A percentile compares a stretch with the other conserved stretches of the same genome.
These are phyloP conservation scores for Tyria jacobaeae DNA, from an alignment of 2,888 invertebrate genomes.

Conservation along the genomic window DNA sequence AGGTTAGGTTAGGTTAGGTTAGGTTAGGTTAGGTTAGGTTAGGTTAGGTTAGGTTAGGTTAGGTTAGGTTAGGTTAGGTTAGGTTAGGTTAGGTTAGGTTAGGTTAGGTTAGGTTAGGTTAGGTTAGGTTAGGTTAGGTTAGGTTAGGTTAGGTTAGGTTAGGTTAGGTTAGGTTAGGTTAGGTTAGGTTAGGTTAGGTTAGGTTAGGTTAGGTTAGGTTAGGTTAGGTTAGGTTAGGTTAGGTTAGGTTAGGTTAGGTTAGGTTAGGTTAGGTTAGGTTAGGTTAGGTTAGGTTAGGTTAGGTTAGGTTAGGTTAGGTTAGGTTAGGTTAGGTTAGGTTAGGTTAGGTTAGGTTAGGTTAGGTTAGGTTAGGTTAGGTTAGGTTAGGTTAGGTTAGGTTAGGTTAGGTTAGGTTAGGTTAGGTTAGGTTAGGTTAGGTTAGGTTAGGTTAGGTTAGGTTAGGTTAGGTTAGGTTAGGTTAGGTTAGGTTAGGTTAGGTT, in stretches of 20 bases:
- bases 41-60: slow-evolving; percentile 9
- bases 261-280: slow-evolving; percentile 19
- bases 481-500: slow-evolving; percentile 41
- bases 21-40: slow-evolving; percentile 9
- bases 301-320: slow-evolving; percentile 24
- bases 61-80: slow-evolving; percentile 9
- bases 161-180: slow-evolving; percentile 30
- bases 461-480: slow-evolving; percentile 40
- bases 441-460: slow-evolving; percentile 36
- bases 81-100: slow-evolving; percentile 5
- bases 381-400: slow-evolving; percentile 27
- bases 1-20: slow-evolving; percentile 9
- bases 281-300: slow-evolving; percentile 13
- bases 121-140: slow-evolving; percentile 11
- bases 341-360: slow-evolving; percentile 22
- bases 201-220: slow-evolving; percentile 28
- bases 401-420: slow-evolving; percentile 27
- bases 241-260: slow-evolving; percentile 16
- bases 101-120: slow-evolving; percentile 12
- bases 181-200: slow-evolving; percentile 38
- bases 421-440: slow-evolving; percentile 24
- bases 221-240: slow-evolving; percentile 23
- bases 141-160: slow-evolving; percentile 21
- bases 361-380: slow-evolving; percentile 28
- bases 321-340: slow-evolving; percentile 2